These are phyloP conservation scores for Remorina albescens DNA, from an alignment of 2,797 vertebrate genomes.

Conservation along the genomic window DNA sequence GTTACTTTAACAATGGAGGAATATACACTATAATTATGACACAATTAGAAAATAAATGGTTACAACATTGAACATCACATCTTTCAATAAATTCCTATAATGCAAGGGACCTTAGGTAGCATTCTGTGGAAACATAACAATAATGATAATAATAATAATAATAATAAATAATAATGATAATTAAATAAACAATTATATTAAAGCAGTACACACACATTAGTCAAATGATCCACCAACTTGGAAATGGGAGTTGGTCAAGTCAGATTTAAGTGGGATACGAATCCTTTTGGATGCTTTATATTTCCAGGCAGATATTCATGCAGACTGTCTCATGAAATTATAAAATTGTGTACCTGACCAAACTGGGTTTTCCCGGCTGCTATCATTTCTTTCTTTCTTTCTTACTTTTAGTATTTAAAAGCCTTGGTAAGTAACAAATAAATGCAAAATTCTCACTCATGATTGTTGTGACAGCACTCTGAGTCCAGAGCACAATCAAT, in stretches of 20 bases:
- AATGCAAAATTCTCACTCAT: no score
- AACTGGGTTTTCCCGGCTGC: not conserved
- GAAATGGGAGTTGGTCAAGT: not conserved
- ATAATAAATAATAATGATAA: no score
- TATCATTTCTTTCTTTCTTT: not conserved
- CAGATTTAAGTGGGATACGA: not conserved
- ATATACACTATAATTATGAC: not conserved
- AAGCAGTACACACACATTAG: not conserved
- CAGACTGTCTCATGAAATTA: not conserved
- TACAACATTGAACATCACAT: not conserved
- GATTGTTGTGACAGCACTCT: not conserved
- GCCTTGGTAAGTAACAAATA: not conserved
- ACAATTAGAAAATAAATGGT: not conserved
- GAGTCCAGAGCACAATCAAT: not conserved
- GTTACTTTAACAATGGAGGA: constrained; percentile 13
- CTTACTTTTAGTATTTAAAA: not conserved
- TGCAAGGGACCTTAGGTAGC: not conserved
- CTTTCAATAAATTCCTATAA: not conserved
- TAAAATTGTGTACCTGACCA: not conserved
- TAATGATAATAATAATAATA: no score
- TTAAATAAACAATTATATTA: not conserved
- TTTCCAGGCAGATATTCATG: not conserved
- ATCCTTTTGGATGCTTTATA: not conserved
- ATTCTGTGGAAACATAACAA: not conserved
- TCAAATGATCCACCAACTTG: not conserved